Conservation (phyloP, 2,797 vertebrate genomes). For the Sebastes iracundus region DNA sequence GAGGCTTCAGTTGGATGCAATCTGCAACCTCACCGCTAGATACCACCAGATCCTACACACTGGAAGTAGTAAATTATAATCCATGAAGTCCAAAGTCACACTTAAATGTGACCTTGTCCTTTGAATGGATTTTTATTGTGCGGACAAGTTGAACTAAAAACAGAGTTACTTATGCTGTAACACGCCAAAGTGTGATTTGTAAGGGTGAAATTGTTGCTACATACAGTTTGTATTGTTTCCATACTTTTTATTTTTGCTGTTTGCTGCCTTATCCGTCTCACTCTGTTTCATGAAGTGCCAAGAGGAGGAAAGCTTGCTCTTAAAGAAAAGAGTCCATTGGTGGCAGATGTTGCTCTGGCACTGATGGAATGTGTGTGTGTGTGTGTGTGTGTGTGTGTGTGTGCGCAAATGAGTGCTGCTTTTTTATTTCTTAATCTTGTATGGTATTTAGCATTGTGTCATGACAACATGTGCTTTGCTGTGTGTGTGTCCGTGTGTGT, state of each 20-base stretch:
- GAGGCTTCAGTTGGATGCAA: too few species aligned
- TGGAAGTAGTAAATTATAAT: background rate
- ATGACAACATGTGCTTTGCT: slow-evolving; percentile 31
- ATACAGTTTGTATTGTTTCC: background rate
- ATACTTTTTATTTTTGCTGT: background rate
- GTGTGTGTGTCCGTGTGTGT: slow-evolving; percentile 1
- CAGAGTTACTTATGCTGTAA: background rate
- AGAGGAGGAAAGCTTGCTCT: slow-evolving; percentile 15
- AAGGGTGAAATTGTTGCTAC: background rate
- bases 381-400: slow-evolving; percentile 35
- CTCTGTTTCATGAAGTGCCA: slow-evolving; percentile 30
- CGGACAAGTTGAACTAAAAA: background rate
- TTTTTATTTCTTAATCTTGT: slow-evolving; percentile 68
- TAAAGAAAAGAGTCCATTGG: slow-evolving; percentile 35
- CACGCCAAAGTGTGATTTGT: background rate
- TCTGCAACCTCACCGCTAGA: too few species aligned
- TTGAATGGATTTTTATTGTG: background rate
- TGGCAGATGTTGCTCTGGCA: slow-evolving; percentile 67
- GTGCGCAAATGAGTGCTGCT: slow-evolving; percentile 59
- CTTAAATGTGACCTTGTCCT: background rate
- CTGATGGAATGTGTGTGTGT: slow-evolving; percentile 61
- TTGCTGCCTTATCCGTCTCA: background rate
- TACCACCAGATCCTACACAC: too few species aligned
- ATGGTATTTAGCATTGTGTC: slow-evolving; percentile 67
- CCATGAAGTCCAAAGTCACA: background rate